Percentiles rank a stretch among this genome's conserved stretches.
phyloP scores from a whole-genome alignment of 1,140 invertebrate genomes.

The Zaprionus lachaisei region DNA sequence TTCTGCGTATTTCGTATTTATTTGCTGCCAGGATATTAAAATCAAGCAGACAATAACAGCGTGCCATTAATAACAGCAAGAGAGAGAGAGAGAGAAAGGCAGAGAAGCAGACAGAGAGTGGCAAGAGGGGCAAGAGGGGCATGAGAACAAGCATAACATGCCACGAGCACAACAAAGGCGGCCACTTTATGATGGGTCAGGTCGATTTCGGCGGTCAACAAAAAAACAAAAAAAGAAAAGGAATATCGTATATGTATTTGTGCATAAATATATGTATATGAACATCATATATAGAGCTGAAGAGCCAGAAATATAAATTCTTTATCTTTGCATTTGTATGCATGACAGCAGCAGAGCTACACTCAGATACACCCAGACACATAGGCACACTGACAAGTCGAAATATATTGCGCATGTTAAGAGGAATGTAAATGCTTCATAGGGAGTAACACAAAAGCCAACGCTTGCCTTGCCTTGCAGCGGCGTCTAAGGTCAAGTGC shows the following conservation, averaged over 20 bases:
- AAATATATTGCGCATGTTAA: constrained; percentile 79
- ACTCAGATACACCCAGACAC: constrained; percentile 28
- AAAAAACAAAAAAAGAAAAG: constrained; percentile 25
- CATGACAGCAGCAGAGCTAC: constrained; percentile 49
- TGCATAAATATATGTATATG: constrained; percentile 28
- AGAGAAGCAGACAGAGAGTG: background rate
- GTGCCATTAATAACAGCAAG: constrained; percentile 47
- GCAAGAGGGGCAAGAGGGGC: background rate
- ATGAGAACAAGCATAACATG: constrained; percentile 17
- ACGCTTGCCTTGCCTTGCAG: constrained; percentile 34
- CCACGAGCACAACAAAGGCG: constrained; percentile 38
- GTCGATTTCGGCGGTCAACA: constrained; percentile 50
- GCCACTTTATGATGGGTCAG: constrained; percentile 71
- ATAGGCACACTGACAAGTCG: constrained; percentile 48
- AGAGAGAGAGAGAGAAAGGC: constrained; percentile 10
- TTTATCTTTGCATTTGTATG: constrained; percentile 78
- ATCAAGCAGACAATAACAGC: constrained; percentile 41
- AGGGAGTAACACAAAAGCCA: constrained; percentile 53
- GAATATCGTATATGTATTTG: constrained; percentile 37
- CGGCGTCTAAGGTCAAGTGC: constrained; percentile 65
- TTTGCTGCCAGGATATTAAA: constrained; percentile 40
- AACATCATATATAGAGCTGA: constrained; percentile 30
- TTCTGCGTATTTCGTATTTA: constrained; percentile 30
- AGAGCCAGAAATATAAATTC: constrained; percentile 42
- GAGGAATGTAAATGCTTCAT: constrained; percentile 72